Conservation (phyloP, 2,797 vertebrate genomes). For the Bryconaethiops microstoma region DNA sequence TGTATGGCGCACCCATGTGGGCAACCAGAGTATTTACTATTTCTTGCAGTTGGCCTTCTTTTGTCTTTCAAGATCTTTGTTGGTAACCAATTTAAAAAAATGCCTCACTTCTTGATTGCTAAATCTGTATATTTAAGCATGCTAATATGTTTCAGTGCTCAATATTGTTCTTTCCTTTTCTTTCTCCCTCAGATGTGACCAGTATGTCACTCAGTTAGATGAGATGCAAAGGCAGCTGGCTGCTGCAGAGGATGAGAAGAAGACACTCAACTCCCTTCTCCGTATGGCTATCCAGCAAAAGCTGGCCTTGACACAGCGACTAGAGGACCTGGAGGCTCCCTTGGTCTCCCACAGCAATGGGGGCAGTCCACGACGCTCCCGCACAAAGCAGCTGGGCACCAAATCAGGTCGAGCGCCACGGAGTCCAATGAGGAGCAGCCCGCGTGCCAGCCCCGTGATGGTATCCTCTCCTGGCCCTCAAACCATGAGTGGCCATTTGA, state of each 20-base stretch:
- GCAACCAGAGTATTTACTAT: constrained; percentile 38
- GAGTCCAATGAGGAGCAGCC: constrained; percentile 78
- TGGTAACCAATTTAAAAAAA: background rate
- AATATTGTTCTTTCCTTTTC: background rate
- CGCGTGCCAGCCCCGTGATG: constrained; percentile 74
- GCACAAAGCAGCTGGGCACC: constrained; percentile 73
- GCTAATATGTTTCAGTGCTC: background rate
- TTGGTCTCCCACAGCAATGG: constrained; percentile 72
- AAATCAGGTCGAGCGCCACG: constrained; percentile 75
- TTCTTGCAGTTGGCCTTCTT: background rate
- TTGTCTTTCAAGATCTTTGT: background rate
- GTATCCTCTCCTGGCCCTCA: constrained; percentile 65
- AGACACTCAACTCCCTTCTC: constrained; percentile 84
- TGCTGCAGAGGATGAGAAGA: constrained; percentile 87
- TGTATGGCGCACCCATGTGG: constrained; percentile 67
- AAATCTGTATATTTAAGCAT: constrained; percentile 5
- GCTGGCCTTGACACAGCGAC: constrained; percentile 82
- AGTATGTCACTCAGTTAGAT: constrained; percentile 87
- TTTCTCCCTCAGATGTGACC: constrained; percentile 80
- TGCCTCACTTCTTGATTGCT: background rate
- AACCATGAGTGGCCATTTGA: constrained; percentile 67
- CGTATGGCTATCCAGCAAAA: constrained; percentile 90
- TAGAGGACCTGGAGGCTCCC: constrained; percentile 80
- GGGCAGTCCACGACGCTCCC: constrained; percentile 74
- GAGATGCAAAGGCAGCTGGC: constrained; percentile 88